Evolutionary conservation across 2,888 invertebrate species (phyloP), one percentile per base, ranked within the genome.

Genomic region (Zygothrica quintamaculata): DNA sequence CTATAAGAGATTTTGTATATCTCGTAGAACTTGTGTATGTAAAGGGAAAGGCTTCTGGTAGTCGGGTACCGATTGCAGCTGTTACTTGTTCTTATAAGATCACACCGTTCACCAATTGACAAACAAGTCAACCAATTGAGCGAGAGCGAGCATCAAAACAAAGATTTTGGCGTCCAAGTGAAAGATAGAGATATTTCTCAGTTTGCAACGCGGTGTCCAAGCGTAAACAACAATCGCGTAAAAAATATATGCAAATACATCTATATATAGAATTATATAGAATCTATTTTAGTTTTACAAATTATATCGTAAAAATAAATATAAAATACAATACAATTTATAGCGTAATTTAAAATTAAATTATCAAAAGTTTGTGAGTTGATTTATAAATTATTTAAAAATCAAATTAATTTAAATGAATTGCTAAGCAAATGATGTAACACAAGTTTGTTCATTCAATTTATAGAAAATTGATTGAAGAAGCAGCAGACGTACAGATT

Each of bases 371-470:
- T n/a, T n/a, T 12, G 15, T 3, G 11, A 0, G 2, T n/a, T 9
- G 3, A 4, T 12, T 15, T 1, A 3, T 0, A 29, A n/a, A 6
- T 16, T 46, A 11, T 2, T 22, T 5, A 7, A n/a, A 37, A 31
- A 31, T 6, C 40, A 12, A 8, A 3, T 9, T 7, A 11, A 29
- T 16, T 29, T 36, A 5, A 12, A 29, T 6, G 25, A 11, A 12
- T 29, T 31, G 36, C 6, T 11, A 9, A 33, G 7, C 46, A 33
- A 84, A 74, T 79, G 79, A 79, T 84, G 85, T 79, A 79, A 79
- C 62, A 36, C 18, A n/a, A 46, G 26, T 39, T 7, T 18, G 4
- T 3, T 52, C 15, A 31, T 13, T 26, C 9, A 12, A 25, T 8
- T 4, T 37, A 16, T 13, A 13, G 13, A 33, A 18, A 47, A 11